A percentile compares a stretch with the other conserved stretches of the same genome.
Conservation (phyloP, 2,797 vertebrate species). For the Uromys caudimaculatus region DNA sequence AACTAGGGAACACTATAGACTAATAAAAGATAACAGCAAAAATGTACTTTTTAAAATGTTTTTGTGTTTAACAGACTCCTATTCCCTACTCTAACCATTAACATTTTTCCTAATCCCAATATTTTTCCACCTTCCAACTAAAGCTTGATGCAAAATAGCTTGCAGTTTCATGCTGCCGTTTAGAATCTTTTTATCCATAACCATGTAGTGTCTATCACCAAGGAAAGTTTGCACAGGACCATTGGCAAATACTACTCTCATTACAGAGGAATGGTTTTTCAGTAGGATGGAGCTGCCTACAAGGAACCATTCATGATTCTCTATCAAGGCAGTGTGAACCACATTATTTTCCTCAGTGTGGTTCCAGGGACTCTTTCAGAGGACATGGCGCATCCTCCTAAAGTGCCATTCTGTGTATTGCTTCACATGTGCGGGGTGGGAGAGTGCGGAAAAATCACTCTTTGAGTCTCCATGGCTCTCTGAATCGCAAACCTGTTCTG, state of each 20-base stretch:
- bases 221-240: background rate
- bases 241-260: background rate
- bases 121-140: background rate
- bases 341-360: background rate
- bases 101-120: background rate
- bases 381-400: background rate
- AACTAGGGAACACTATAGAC: background rate
- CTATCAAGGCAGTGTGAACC: rapidly evolving
- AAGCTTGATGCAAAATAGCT: background rate
- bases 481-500: slow-evolving; percentile 81
- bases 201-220: background rate
- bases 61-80: background rate
- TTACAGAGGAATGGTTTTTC: background rate
- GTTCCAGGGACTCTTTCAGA: background rate
- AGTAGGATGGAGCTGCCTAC: background rate
- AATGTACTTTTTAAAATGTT: background rate
- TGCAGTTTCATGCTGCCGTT: background rate
- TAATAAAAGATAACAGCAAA: background rate
- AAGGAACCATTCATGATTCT: background rate
- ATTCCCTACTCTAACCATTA: background rate
- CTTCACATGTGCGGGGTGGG: slow-evolving; percentile 28
- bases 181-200: background rate
- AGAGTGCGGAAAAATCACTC: background rate
- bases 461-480: slow-evolving; percentile 79
- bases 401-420: background rate